These are phyloP conservation scores for Echinarachnius parma DNA, from an alignment of 53 echinoderm and acorn worm species.

Conservation along the genomic window DNA sequence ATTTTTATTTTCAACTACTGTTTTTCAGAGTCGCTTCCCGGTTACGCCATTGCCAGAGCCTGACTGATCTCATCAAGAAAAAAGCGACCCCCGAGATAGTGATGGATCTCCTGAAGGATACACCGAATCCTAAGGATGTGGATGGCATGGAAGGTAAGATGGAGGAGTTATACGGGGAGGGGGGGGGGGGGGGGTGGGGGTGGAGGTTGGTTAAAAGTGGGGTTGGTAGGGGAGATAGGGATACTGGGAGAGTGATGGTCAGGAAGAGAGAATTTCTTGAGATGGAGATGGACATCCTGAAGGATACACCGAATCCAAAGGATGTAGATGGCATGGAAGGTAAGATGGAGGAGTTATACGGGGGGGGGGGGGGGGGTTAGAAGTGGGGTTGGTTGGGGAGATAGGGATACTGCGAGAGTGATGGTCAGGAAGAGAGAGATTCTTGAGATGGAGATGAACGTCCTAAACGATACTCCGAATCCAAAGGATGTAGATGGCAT, in stretches of 20 bases:
- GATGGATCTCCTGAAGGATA: slow-evolving; percentile 67
- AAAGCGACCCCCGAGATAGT: slow-evolving; percentile 70
- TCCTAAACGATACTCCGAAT: slow-evolving; percentile 79
- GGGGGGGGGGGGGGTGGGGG: too few species aligned
- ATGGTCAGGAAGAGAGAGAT: slow-evolving; percentile 79
- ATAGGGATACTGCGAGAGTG: too few species aligned
- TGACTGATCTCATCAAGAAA: slow-evolving; percentile 79
- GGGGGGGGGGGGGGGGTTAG: too few species aligned
- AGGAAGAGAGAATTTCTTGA: slow-evolving; percentile 68
- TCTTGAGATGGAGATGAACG: slow-evolving; percentile 53
- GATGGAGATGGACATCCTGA: slow-evolving; percentile 65
- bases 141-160: slow-evolving; percentile 76
- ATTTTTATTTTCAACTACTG: too few species aligned
- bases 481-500: slow-evolving; percentile 73
- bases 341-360: too few species aligned
- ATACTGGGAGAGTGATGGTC: slow-evolving; percentile 72
- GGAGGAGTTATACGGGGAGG: too few species aligned
- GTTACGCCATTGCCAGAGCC: slow-evolving; percentile 69
- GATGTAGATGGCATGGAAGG: slow-evolving; percentile 77
- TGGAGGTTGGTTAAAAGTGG: too few species aligned
- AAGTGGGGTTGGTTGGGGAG: too few species aligned
- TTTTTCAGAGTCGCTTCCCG: slow-evolving; percentile 76
- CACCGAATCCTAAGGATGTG: slow-evolving; percentile 76
- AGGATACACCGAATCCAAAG: slow-evolving; percentile 82
- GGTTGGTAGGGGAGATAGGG: too few species aligned